Base-by-base conservation (phyloP, 2,888 invertebrate genomes). In the Fragum whitleyi region DNA sequence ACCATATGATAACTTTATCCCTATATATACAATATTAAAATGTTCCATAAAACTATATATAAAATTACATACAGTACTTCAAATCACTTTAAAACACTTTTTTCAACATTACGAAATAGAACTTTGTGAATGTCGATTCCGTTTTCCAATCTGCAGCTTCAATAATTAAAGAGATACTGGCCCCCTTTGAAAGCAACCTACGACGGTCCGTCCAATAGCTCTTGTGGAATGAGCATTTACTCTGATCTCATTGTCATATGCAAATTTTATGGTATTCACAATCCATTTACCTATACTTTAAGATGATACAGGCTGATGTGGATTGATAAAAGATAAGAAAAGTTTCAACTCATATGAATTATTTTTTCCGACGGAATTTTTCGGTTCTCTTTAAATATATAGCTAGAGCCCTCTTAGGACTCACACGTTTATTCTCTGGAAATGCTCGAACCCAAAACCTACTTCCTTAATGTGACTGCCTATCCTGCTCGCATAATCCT, bases 331-430 rank as follows among this genome's bases (percentile, higher is more conserved):
- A 23, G 71, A 28, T 7, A 71, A 19, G 28, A 71, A 71, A 39
- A 57, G 42, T 39, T 19, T 28, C 11, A 26, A 21, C 16, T 51
- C 28, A 69, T 72, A 55, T 36, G 6, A 14, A 21, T 14, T 23
- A 2, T 69, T 23, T 1, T 69, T 47, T 23, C 23, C n/a, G 1
- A 55, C 76, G 59, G n/a, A 69, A 70, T 3, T 5, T 23, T 29
- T 70, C 70, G 21, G 76, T 76, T 26, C 70, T 51, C 21, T 70
- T 76, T 23, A 75, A n/a, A 59, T 75, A 69, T 2, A 55, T 26
- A 21, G 67, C 39, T 47, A 75, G 59, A 47, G 69, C 69, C 19
- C 69, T 36, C 47, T 75, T 59, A 1, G 69, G 75, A 36, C 69
- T 69, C 14, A 75, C 28, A 6, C 53, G 53, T 53, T 74, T 74